Conservation (phyloP, 1,140 invertebrate species). For the Tetranychus cinnabarinus region DNA sequence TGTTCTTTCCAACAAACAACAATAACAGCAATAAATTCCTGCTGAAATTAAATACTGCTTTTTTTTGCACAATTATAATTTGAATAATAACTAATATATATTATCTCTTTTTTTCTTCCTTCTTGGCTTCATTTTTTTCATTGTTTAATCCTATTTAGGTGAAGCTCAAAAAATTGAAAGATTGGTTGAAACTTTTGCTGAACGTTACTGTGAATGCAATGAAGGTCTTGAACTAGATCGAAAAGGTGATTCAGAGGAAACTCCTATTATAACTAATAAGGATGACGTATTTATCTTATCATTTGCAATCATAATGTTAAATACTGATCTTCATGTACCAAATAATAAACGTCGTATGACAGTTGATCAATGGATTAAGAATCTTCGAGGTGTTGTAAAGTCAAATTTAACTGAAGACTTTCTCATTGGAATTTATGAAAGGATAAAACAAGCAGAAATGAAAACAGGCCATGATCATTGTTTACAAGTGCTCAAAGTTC, state of each 20-base stretch:
- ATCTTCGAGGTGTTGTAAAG: conserved; percentile 37
- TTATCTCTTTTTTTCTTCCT: no score
- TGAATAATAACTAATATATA: neutral
- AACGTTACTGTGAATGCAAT: conserved; percentile 82
- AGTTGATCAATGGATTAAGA: conserved; percentile 85
- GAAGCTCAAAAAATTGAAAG: conserved; percentile 98
- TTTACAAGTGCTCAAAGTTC: conserved; percentile 69
- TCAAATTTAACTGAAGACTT: conserved; percentile 68
- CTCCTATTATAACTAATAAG: conserved; percentile 17
- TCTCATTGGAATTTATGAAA: conserved; percentile 78
- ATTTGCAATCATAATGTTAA: conserved; percentile 98
- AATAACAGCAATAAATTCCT: neutral
- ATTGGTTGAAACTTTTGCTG: conserved; percentile 84
- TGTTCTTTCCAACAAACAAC: neutral
- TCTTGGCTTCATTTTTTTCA: no score
- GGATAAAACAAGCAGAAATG: conserved; percentile 86
- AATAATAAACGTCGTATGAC: conserved; percentile 94
- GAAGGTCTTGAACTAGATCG: conserved; percentile 26
- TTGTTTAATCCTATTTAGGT: conserved; percentile 21
- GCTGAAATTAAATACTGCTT: conserved; percentile 24
- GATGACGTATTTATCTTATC: conserved; percentile 65
- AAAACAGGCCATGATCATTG: conserved; percentile 79
- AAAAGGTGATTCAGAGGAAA: neutral
- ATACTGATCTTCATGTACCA: conserved; percentile 90
- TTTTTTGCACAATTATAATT: no score